Conservation (phyloP, 1,140 invertebrate genomes). For the Drosophila insularis region DNA sequence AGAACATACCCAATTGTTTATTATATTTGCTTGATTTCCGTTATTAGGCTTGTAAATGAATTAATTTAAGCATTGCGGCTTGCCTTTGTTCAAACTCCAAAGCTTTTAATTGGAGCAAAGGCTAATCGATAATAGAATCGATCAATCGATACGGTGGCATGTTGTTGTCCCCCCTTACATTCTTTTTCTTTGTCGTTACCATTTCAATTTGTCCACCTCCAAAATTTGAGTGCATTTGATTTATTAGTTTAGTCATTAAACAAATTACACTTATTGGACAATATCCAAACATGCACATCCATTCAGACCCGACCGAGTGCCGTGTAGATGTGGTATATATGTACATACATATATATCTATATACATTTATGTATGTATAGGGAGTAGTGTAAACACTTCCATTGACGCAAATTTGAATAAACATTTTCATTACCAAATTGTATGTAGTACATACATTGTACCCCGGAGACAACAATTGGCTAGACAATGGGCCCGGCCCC, state of each 20-base stretch:
- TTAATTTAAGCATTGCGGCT: not conserved
- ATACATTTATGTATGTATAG: conserved; percentile 73
- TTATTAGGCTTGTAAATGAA: not conserved
- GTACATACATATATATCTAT: conserved; percentile 19
- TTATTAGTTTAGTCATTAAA: conserved; percentile 76
- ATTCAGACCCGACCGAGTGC: not conserved
- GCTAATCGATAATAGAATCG: conserved; percentile 22
- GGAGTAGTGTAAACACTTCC: conserved; percentile 65
- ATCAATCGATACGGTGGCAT: conserved; percentile 33
- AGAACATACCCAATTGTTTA: not conserved
- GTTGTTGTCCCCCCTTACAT: not conserved
- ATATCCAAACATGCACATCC: conserved; percentile 39
- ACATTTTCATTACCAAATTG: conserved; percentile 75
- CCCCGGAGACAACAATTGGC: conserved; percentile 43
- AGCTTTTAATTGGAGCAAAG: not conserved
- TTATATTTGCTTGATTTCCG: not conserved
- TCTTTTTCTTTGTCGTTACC: not conserved
- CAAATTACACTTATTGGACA: conserved; percentile 64
- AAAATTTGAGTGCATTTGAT: conserved; percentile 66
- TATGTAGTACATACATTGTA: conserved; percentile 39
- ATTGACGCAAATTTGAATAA: conserved; percentile 79
- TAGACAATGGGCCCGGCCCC: conserved; percentile 27
- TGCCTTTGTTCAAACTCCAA: not conserved
- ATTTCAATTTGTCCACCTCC: conserved; percentile 1
- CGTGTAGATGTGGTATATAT: conserved; percentile 3